Base-by-base conservation (phyloP, 2,888 invertebrate species). In the Phytoseiulus persimilis region DNA sequence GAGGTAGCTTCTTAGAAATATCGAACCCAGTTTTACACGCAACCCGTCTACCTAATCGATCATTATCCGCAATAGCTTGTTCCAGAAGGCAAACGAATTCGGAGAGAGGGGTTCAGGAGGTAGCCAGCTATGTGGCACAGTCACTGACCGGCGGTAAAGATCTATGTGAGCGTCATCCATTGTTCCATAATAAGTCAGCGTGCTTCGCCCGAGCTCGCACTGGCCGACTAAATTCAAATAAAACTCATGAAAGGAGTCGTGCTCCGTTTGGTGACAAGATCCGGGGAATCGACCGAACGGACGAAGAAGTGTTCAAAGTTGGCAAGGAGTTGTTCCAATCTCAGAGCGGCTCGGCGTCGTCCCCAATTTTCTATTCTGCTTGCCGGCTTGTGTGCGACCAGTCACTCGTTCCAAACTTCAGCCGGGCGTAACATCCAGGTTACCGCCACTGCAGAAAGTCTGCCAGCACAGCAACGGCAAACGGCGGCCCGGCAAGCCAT, bases 361-460 rank as follows among this genome's bases (percentile, higher is more conserved):
- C 65, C 65, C 65, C 65, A 65, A 65, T 65, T 65, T 65, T 65
- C 65, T 65, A 65, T 23, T 65, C 65, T 65, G 65, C 65, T 65
- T 65, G 65, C 65, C 65, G 65, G 65, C 18, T 28, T 65, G 65
- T 65, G 9, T 65, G 65, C 65, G 65, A 65, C 65, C 18, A 65
- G 65, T 65, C 65, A 65, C 65, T 65, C 65, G 65, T 65, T 65
- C 65, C 65, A 28, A 65, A 65, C 65, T 65, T 65, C 65, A 65
- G 65, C 65, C 65, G 65, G 65, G 65, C 65, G 65, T 65, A 65
- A 65, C 65, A 65, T 65, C 65, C 65, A 65, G 65, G 65, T 65
- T 65, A 65, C 65, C 5, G 65, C 65, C 65, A 65, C 65, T 28
- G 65, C 65, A 65, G 65, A 65, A 65, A 65, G 28, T 23, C 18